These are phyloP conservation scores for Drosophila robusta DNA, from an alignment of 2,888 invertebrate genomes.

Conservation along the genomic window DNA sequence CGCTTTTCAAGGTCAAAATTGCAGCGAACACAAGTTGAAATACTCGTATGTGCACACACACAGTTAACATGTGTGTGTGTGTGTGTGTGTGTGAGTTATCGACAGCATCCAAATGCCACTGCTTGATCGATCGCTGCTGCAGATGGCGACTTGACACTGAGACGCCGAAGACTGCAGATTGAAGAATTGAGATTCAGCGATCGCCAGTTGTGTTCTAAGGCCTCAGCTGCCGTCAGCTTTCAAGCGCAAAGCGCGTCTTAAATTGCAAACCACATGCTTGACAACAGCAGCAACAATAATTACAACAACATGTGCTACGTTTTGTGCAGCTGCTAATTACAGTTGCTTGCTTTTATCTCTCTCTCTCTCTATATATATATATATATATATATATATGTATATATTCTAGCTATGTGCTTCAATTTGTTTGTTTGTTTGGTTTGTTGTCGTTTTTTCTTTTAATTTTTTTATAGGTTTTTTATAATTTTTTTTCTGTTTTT, in stretches of 20 bases:
- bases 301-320: slow-evolving; percentile 61
- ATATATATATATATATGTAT: slow-evolving; percentile 14
- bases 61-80: not conserved
- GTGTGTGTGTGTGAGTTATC: slow-evolving; percentile 33
- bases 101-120: slow-evolving; percentile 58
- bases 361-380: slow-evolving; percentile 20
- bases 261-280: slow-evolving; percentile 77
- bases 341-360: slow-evolving; percentile 64
- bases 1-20: slow-evolving; percentile 68
- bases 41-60: slow-evolving; percentile 40
- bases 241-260: slow-evolving; percentile 73
- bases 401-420: slow-evolving; percentile 57
- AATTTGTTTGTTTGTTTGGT: slow-evolving; percentile 62
- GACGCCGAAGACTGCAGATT: slow-evolving; percentile 23
- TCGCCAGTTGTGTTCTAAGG: slow-evolving; percentile 23
- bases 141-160: slow-evolving; percentile 56
- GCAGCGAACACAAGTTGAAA: slow-evolving; percentile 49
- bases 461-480: slow-evolving; percentile 8
- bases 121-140: slow-evolving; percentile 48
- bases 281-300: slow-evolving; percentile 40
- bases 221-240: slow-evolving; percentile 54
- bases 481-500: slow-evolving; percentile 32
- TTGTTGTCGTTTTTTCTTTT: slow-evolving; percentile 20
- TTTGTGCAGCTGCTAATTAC: slow-evolving; percentile 80
- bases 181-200: slow-evolving; percentile 39